These are phyloP conservation scores for Baronia brevicornis DNA, from an alignment of 2,888 invertebrate species.

Conservation along the genomic window DNA sequence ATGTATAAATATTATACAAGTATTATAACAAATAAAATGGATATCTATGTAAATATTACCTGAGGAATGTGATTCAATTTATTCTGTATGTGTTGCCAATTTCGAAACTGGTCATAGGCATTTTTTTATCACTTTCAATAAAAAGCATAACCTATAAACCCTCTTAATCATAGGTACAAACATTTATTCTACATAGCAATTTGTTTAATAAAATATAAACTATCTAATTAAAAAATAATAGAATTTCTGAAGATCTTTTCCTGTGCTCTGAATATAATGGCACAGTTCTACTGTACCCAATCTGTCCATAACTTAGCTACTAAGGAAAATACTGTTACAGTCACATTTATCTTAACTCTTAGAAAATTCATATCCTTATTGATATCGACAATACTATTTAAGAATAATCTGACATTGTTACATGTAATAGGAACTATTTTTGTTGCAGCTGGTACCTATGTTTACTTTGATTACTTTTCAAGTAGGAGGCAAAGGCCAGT, in stretches of 20 bases:
- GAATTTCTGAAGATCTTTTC: too few relatives aligned
- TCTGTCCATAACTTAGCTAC: constrained; percentile 59
- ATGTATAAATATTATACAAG: too few relatives aligned
- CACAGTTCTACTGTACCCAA: constrained; percentile 56
- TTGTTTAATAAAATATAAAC: too few relatives aligned
- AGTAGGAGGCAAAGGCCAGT: constrained; percentile 45
- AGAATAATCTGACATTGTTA: constrained; percentile 52
- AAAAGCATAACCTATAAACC: too few relatives aligned
- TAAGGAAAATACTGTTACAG: constrained; percentile 55
- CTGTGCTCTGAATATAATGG: constrained; percentile 40
- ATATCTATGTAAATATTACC: too few relatives aligned
- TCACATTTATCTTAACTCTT: constrained; percentile 59
- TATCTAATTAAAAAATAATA: too few relatives aligned
- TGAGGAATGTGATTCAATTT: constrained; percentile 37
- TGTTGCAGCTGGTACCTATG: constrained; percentile 53
- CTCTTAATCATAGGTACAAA: too few relatives aligned
- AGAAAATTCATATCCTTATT: constrained; percentile 58
- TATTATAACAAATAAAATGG: too few relatives aligned
- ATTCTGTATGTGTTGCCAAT: too few relatives aligned
- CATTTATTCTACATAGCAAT: too few relatives aligned
- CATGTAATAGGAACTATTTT: constrained; percentile 51
- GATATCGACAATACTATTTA: constrained; percentile 59
- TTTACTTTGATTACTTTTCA: constrained; percentile 59
- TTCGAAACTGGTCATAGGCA: too few relatives aligned
- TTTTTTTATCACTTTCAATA: too few relatives aligned